phyloP scores from a whole-genome alignment of 2,113 vertebrate species.

The Clarias macrocephalus region DNA sequence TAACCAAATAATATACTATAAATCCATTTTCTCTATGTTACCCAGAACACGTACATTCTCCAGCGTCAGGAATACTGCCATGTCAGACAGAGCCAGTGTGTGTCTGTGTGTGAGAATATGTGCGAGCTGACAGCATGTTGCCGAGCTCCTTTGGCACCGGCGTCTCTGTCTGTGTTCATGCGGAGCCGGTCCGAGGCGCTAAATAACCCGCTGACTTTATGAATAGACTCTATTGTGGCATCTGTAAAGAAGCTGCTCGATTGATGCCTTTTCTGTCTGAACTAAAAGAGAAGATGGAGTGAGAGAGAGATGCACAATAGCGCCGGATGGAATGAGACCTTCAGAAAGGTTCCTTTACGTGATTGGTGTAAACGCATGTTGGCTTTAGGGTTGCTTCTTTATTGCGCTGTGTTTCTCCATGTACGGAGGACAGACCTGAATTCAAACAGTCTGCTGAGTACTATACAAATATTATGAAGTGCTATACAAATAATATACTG shows the following conservation, averaged over 20 bases:
- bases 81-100: neutral
- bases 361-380: conserved; percentile 18
- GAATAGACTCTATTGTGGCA: conserved; percentile 65
- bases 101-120: conserved; percentile 7
- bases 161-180: conserved; percentile 43
- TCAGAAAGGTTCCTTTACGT: conserved; percentile 55
- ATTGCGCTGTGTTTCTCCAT: conserved; percentile 30
- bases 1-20: neutral
- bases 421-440: neutral
- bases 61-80: neutral
- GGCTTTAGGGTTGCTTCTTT: conserved; percentile 27
- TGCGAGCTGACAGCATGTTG: conserved; percentile 26
- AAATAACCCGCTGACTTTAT: conserved; percentile 57
- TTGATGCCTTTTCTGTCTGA: conserved; percentile 52
- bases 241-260: conserved; percentile 56
- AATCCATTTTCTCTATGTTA: neutral
- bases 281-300: conserved; percentile 48
- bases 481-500: too few species aligned
- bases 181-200: conserved; percentile 47
- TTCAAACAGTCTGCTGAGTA: neutral
- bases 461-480: neutral
- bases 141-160: conserved; percentile 32
- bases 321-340: conserved; percentile 32
- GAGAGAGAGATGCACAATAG: conserved; percentile 38
- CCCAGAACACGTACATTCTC: neutral